Base-by-base conservation (phyloP, 92 coral and sea anemone species). In the Scolanthus callimorphus region DNA sequence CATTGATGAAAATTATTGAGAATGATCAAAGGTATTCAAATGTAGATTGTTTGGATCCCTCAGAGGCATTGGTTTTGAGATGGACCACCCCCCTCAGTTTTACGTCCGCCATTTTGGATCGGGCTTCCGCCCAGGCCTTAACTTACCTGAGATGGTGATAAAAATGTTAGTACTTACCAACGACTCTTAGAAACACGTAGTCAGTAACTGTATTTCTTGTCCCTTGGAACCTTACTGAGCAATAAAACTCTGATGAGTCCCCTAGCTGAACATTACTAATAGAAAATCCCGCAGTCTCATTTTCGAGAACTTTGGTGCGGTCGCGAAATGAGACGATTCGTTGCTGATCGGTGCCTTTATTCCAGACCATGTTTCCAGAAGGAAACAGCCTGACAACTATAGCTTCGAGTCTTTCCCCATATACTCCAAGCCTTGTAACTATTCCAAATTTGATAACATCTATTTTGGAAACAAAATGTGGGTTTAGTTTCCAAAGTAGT, bases 161-260 rank as follows among this genome's bases (percentile, higher is more conserved):
- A n/a, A n/a, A n/a, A n/a, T n/a, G n/a, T n/a, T n/a, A n/a, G 23
- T 17, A 46, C 75, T 68, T 68, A 68, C 75, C 75, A 27, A 68
- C 48, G 23, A 68, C 75, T 37, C 48, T 44, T 12, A 68, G 37
- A 1, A 38, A 12, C 17, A 68, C 65, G 34, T 68, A 68, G 19
- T 57, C 65, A 0, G 64, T 68, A 63, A 55, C 45, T 0, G 56
- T 68, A 2, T 68, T 25, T 9, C 30, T 27, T 27, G 55, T 22
- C 0, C 65, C 65, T 10, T 22, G 44, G 20, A 19, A 27, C 27
- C 19, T 55, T 0, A 68, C 65, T 0, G 65, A 20, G 30, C 75
- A 68, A 25, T 68, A 68, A 25, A 53, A 55, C 37, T 68, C 64
- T 0, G 65, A 25, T 8, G 75, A 37, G 19, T 68, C 75, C 15